Evolutionary conservation across 2,888 invertebrate genomes (phyloP).

Genomic region (Meiosimyza decipiens): DNA sequence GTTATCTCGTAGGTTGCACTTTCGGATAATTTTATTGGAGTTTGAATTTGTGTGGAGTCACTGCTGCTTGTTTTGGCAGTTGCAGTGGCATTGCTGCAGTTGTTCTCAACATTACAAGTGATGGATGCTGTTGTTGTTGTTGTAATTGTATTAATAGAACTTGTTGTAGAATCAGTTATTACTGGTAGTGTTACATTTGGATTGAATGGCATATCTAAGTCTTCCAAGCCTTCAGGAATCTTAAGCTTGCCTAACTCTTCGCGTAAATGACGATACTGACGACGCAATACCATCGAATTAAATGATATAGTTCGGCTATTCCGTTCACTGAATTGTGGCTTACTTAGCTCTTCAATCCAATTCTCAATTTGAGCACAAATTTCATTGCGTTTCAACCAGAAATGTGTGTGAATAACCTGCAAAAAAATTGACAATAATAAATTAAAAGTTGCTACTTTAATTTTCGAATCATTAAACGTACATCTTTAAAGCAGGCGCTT

Average conservation of each 20-base stretch:
- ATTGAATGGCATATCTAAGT: conserved; percentile 73
- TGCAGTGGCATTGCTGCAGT: conserved; percentile 13
- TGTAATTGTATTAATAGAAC: conserved; percentile 41
- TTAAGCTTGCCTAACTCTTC: conserved; percentile 88
- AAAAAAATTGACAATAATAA: conserved; percentile 20
- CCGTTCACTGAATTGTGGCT: conserved; percentile 78
- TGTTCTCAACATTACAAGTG: not conserved
- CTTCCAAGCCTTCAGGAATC: conserved; percentile 80
- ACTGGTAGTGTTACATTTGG: conserved; percentile 60
- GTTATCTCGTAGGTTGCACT: conserved; percentile 2
- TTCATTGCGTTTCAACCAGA: conserved; percentile 93
- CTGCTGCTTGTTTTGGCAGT: not conserved
- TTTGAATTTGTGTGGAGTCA: not conserved
- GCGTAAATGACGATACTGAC: conserved; percentile 84
- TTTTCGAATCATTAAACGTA: conserved; percentile 58
- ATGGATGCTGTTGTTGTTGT: conserved; percentile 37
- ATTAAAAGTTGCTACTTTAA: not conserved
- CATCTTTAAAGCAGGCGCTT: conserved; percentile 91
- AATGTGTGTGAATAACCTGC: conserved; percentile 90
- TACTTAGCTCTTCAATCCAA: conserved; percentile 90
- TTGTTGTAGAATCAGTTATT: conserved; percentile 51
- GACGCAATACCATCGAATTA: conserved; percentile 80
- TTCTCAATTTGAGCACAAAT: conserved; percentile 88
- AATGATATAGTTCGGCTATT: conserved; percentile 82
- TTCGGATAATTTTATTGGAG: conserved; percentile 7